Evolutionary conservation across 2,888 invertebrate genomes (phyloP), one percentile per base, ranked within the genome.

Genomic region (Heliconius charithonia): DNA sequence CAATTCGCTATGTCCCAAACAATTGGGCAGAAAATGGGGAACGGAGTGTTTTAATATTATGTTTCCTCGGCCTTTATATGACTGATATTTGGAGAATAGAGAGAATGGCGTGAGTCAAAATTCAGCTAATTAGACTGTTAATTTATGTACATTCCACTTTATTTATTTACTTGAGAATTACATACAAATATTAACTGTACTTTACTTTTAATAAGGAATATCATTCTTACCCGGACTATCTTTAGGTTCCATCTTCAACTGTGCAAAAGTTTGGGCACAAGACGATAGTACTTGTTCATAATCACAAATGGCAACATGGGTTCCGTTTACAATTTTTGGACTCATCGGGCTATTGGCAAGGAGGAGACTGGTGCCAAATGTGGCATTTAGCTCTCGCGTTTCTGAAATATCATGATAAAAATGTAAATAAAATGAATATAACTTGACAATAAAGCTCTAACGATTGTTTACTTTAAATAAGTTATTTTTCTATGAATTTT

Each of bases 341-440:
- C 98, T 98, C 97, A 98, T 98, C 1, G 99, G 99, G 3, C 98
- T 98, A 91, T 99, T 99, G 74, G 99, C 98, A 73, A 99, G 95
- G 37, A 99, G 96, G 3, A 99, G 96, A 87, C 99, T 99, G 70
- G 99, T 98, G 62, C 99, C 99, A 86, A 99, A 99, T 62, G 98
- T 97, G 76, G 97, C 97, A 87, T 97, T 98, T 84, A 97, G 96
- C 87, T 97, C 97, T 83, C 97, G 97, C 1, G 98, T 98, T 90
- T 98, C 98, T 97, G 87, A 16, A 85, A 83, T 22, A 75, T 75
- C 27, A 41, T 4, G 3, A 25, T 3, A 67, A 37, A 19, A 32
- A 32, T 37, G 22, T 7, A 41, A 25, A 37, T n/a, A 69, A 41
- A 69, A 63, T 13, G 9, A 59, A 59, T 3, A n/a, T n/a, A 9